Conservation (phyloP, 2,888 invertebrate genomes). For the Alloplasta piceator region DNA sequence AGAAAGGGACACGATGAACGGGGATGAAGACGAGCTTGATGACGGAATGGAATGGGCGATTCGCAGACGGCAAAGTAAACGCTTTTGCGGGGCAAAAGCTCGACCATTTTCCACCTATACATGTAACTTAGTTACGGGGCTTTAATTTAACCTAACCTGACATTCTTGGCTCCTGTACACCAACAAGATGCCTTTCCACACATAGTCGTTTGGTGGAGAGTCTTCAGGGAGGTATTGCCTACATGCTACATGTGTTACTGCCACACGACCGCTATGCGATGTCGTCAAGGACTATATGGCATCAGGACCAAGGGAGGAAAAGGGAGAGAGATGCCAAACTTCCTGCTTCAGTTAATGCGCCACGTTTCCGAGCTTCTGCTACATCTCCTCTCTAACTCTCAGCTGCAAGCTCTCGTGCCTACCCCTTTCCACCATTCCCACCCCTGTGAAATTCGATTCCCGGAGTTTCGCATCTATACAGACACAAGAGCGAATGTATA, state of each 20-base stretch:
- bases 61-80: constrained; percentile 32
- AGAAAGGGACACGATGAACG: neutral
- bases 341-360: constrained; percentile 50
- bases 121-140: constrained; percentile 22
- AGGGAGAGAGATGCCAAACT: constrained; percentile 49
- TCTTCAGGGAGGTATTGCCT: constrained; percentile 34
- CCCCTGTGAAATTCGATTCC: constrained; percentile 47
- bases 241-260: constrained; percentile 13
- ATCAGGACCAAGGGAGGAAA: no score
- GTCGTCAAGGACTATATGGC: constrained; percentile 20
- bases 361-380: constrained; percentile 50
- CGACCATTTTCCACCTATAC: constrained; percentile 3
- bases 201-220: constrained; percentile 26
- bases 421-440: constrained; percentile 22
- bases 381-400: constrained; percentile 40
- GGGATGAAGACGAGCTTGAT: constrained; percentile 19
- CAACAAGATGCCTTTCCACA: constrained; percentile 31
- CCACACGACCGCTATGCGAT: neutral
- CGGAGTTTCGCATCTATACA: neutral
- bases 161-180: constrained; percentile 33
- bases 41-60: constrained; percentile 29
- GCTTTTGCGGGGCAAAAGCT: constrained; percentile 22
- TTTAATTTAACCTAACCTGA: constrained; percentile 45
- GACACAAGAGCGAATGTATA: neutral
- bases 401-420: constrained; percentile 28